phyloP scores from a whole-genome alignment of 2,888 invertebrate species.

The Perithous albicinctus region DNA sequence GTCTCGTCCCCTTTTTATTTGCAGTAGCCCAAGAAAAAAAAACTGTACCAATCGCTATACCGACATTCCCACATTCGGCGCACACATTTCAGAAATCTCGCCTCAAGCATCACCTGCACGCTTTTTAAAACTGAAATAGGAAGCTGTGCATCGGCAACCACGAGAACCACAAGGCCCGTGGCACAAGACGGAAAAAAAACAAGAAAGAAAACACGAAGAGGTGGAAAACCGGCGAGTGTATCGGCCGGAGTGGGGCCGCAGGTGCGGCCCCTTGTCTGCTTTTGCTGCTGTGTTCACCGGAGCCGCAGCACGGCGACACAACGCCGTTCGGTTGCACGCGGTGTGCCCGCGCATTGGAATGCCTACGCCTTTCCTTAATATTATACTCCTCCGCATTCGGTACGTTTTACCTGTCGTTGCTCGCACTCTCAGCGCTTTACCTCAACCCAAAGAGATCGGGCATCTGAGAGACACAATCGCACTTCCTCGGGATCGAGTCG shows the following conservation, averaged over 20 bases:
- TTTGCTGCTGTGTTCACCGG: constrained; percentile 52
- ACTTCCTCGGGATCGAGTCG: neutral
- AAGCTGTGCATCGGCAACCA: neutral
- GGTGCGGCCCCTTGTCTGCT: constrained; percentile 76
- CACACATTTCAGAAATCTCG: neutral
- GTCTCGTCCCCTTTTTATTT: neutral
- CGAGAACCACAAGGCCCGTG: no score
- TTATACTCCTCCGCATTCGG: constrained; percentile 56
- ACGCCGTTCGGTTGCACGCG: constrained; percentile 72
- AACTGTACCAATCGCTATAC: neutral
- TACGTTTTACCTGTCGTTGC: constrained; percentile 55
- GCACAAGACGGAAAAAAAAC: no score
- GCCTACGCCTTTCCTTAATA: constrained; percentile 63
- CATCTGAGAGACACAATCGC: constrained; percentile 13
- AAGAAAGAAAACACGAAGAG: constrained; percentile 54
- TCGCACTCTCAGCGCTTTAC: constrained; percentile 46
- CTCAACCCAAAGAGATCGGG: constrained; percentile 30
- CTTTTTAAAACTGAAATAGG: neutral
- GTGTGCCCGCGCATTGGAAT: constrained; percentile 55
- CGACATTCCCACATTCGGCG: neutral
- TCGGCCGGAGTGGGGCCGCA: constrained; percentile 71
- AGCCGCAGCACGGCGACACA: constrained; percentile 75
- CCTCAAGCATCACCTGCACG: constrained; percentile 43
- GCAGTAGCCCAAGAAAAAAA: neutral
- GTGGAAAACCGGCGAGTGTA: constrained; percentile 62